Evolutionary conservation across 2,888 invertebrate genomes (phyloP).

Genomic region (Dinocampus coccinellae): DNA sequence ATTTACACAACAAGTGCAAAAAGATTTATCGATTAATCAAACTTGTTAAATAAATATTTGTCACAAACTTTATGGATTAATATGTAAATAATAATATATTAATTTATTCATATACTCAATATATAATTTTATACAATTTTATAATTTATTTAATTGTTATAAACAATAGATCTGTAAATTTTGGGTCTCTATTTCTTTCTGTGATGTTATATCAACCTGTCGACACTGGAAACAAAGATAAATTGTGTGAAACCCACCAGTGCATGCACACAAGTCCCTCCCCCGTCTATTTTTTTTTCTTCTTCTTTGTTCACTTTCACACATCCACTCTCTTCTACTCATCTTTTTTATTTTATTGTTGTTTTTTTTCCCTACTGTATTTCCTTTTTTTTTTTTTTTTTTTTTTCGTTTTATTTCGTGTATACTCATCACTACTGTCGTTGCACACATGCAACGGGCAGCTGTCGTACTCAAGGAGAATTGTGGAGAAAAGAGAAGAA

Average conservation of each 20-base stretch:
- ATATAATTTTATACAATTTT: background rate
- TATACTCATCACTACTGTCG: background rate
- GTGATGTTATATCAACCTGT: slow-evolving; percentile 27
- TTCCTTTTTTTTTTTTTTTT: too few relatives aligned
- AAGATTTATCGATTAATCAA: background rate
- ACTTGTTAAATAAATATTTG: background rate
- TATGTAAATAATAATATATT: too few relatives aligned
- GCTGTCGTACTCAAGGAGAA: slow-evolving; percentile 9
- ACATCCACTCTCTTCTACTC: too few relatives aligned
- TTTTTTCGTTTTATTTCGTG: background rate
- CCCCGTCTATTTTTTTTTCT: slow-evolving; percentile 2
- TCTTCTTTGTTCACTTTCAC: too few relatives aligned
- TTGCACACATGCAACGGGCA: background rate
- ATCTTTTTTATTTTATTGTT: too few relatives aligned
- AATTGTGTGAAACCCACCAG: slow-evolving; percentile 38
- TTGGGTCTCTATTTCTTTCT: slow-evolving; percentile 22
- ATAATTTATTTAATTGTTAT: too few relatives aligned
- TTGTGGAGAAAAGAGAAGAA: background rate
- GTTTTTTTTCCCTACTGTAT: too few relatives aligned
- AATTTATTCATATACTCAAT: background rate
- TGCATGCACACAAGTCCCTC: slow-evolving; percentile 15
- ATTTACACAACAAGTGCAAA: too few relatives aligned
- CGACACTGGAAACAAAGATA: slow-evolving; percentile 34
- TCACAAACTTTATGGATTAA: too few relatives aligned
- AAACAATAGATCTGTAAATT: background rate